These are phyloP conservation scores for Apodemia hepburni DNA, from an alignment of 2,888 invertebrate species.

Conservation along the genomic window DNA sequence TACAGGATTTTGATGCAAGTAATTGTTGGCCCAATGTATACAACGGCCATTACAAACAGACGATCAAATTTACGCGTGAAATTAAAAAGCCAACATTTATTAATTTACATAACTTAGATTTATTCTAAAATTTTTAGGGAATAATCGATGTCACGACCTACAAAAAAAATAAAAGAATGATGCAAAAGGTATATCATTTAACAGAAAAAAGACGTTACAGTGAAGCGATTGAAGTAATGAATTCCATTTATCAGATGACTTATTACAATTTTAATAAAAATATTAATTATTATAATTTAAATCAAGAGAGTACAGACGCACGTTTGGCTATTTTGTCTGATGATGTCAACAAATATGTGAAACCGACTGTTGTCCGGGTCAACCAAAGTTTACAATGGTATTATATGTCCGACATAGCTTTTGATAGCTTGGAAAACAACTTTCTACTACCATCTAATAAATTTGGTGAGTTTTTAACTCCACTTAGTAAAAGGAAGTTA, in stretches of 20 bases:
- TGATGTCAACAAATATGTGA: slow-evolving; percentile 56
- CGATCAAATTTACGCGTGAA: too few species aligned
- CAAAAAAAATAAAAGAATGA: slow-evolving; percentile 40
- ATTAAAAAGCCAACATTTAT: too few species aligned
- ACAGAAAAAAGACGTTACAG: slow-evolving; percentile 47
- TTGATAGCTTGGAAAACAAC: slow-evolving; percentile 45
- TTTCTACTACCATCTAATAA: slow-evolving; percentile 57
- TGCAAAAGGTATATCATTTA: slow-evolving; percentile 42
- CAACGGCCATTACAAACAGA: too few species aligned
- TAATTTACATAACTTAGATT: background rate
- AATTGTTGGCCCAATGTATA: too few species aligned
- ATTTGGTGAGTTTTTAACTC: slow-evolving; percentile 52
- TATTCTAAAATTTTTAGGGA: slow-evolving; percentile 45
- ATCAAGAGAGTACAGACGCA: slow-evolving; percentile 47
- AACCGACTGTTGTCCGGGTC: slow-evolving; percentile 52
- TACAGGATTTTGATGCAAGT: too few species aligned
- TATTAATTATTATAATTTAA: slow-evolving; percentile 62
- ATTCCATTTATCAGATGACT: slow-evolving; percentile 42
- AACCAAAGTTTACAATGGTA: slow-evolving; percentile 55
- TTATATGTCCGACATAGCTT: slow-evolving; percentile 48
- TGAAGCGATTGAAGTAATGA: slow-evolving; percentile 42
- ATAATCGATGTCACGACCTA: slow-evolving; percentile 53
- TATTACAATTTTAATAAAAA: slow-evolving; percentile 41
- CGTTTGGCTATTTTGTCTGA: slow-evolving; percentile 42
- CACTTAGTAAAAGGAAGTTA: too few species aligned